Evolutionary conservation across 1,140 invertebrate species (phyloP), one percentile per base, ranked within the genome.

Genomic region (Dufourea novaeangliae): DNA sequence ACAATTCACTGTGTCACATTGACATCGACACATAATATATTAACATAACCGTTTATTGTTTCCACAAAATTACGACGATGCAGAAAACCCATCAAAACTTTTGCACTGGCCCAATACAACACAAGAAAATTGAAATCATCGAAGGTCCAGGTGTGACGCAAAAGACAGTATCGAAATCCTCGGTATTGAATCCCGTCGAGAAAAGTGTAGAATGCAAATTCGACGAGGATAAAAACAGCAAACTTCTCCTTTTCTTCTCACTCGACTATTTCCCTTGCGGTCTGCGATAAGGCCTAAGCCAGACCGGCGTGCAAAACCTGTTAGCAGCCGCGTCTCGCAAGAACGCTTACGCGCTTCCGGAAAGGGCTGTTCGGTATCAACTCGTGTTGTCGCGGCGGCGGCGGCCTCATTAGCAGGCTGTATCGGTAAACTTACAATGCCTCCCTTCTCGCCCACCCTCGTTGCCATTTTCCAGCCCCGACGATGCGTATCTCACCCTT

Each of bases 381-480:
- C 52, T 22, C 46, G 75, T 46, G 56, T 63, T 54, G 75, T 62
- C 39, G 67, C 32, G 68, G 75, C 62, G 73, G 83, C 85, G 68
- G 76, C 67, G 78, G 83, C 85, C 87, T 90, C 84, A 90, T 89
- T 89, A 89, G 86, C 83, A 77, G 54, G 75, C 79, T 80, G 79
- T 81, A 44, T 86, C 56, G 62, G 83, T 79, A 84, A 88, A 84
- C 80, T 83, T 69, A 80, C 86, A 80, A 79, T 83, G 80, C 64
- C 74, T 72, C 44, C 22, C 50, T 20, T 39, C 72, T 44, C 70
- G 41, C 37, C 63, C 50, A 22, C 52, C 63, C 62, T 12, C 61
- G 29, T 76, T 56, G 74, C 41, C 64, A 76, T 83, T 78, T 79
- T 86, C 64, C 66, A 69, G 54, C 70, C 71, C 50, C 27, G 71